These are phyloP conservation scores for Colostygia pectinataria DNA, from an alignment of 2,888 invertebrate species.

Conservation along the genomic window DNA sequence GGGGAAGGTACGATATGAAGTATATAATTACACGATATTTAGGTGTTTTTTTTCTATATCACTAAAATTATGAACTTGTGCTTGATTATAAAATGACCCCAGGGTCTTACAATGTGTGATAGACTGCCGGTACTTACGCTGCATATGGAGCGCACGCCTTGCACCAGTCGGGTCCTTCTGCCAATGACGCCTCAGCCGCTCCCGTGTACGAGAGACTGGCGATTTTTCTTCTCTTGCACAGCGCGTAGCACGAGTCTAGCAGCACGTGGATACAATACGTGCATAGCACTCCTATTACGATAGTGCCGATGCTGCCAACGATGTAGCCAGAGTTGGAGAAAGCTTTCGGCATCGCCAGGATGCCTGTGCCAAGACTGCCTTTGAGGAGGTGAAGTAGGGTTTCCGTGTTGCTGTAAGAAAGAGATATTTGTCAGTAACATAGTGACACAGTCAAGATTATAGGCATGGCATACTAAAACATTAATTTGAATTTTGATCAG, in stretches of 20 bases:
- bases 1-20: too few relatives aligned
- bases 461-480: too few relatives aligned
- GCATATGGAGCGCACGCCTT: slow-evolving; percentile 85
- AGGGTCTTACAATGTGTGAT: too few relatives aligned
- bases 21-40: too few relatives aligned
- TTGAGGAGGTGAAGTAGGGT: slow-evolving; percentile 93
- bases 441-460: too few relatives aligned
- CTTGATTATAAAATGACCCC: too few relatives aligned
- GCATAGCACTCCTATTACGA: slow-evolving; percentile 93
- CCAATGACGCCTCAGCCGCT: slow-evolving; percentile 90
- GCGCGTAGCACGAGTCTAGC: slow-evolving; percentile 86
- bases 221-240: slow-evolving; percentile 82
- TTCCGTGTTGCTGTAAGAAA: slow-evolving; percentile 85
- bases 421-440: too few relatives aligned
- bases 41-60: too few relatives aligned
- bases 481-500: too few relatives aligned
- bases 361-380: slow-evolving; percentile 95
- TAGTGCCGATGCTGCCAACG: slow-evolving; percentile 90
- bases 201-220: slow-evolving; percentile 91
- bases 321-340: slow-evolving; percentile 92
- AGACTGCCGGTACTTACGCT: slow-evolving; percentile 82
- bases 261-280: slow-evolving; percentile 97
- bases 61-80: too few relatives aligned
- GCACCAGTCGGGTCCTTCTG: slow-evolving; percentile 88
- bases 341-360: slow-evolving; percentile 95